Conservation (phyloP, 2,113 vertebrate genomes). For the Tichodroma muraria region DNA sequence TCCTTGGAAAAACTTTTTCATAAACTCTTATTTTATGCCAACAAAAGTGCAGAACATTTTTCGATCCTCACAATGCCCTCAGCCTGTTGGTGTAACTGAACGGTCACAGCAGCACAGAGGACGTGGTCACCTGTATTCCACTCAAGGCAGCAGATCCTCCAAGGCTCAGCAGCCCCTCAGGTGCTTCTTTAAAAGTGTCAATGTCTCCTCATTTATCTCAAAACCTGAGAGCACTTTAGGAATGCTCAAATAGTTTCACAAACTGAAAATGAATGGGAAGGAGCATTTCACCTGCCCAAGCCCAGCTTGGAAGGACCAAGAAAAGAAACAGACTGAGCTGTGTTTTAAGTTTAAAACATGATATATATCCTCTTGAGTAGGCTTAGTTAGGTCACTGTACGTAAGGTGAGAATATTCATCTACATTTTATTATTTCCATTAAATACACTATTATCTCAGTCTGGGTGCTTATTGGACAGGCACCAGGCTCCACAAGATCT, state of each 20-base stretch:
- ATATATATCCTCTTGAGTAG: not conserved
- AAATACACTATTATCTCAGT: not conserved
- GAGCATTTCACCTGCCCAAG: not conserved
- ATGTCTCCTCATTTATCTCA: not conserved
- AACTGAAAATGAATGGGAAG: not conserved
- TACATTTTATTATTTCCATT: not conserved
- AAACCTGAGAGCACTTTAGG: not conserved
- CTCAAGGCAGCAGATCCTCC: not conserved
- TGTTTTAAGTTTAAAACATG: not conserved
- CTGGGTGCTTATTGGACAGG: not conserved
- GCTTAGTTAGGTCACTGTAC: not conserved
- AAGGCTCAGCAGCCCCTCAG: not conserved
- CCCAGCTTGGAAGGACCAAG: not conserved
- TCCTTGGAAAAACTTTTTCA: not conserved
- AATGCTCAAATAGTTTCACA: not conserved
- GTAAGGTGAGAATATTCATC: not conserved
- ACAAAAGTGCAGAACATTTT: not conserved
- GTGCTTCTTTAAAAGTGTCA: not conserved
- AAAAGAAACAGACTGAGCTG: not conserved
- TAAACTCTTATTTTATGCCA: not conserved
- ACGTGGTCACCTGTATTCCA: not conserved
- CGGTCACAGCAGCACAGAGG: not conserved
- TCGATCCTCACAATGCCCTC: fast-evolving
- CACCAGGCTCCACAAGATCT: not conserved
- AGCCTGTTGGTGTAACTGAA: not conserved